Percentiles rank a stretch among this genome's conserved stretches.
phyloP scores from a whole-genome alignment of 2,113 vertebrate genomes.

The Muntiacus reevesi region DNA sequence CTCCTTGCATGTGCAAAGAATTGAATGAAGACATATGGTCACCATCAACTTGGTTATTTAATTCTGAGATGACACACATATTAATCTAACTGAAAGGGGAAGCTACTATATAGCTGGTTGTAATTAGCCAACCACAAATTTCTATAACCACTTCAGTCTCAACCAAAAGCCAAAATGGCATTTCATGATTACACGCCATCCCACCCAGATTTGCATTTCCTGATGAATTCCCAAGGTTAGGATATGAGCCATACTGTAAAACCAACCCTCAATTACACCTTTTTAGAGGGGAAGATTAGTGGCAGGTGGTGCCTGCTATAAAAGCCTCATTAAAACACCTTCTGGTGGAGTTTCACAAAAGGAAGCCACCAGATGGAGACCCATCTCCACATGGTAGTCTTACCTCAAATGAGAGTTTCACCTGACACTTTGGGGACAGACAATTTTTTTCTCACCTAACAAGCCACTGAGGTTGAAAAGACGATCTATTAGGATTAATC shows the following conservation, averaged over 20 bases:
- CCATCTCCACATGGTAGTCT: constrained; percentile 82
- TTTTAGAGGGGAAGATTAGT: constrained; percentile 83
- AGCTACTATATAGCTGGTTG: constrained; percentile 80
- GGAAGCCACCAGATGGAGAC: constrained; percentile 84
- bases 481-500: constrained; percentile 85
- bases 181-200: constrained; percentile 79
- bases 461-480: constrained; percentile 81
- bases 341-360: constrained; percentile 85
- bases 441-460: constrained; percentile 78
- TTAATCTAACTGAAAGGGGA: constrained; percentile 80
- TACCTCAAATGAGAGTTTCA: constrained; percentile 83
- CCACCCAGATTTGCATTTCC: constrained; percentile 78
- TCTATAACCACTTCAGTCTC: constrained; percentile 76
- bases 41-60: constrained; percentile 81
- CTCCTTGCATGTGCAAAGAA: constrained; percentile 62
- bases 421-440: constrained; percentile 80
- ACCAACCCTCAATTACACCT: constrained; percentile 82
- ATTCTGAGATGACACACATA: constrained; percentile 81
- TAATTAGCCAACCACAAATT: constrained; percentile 82
- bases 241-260: constrained; percentile 80
- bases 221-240: constrained; percentile 83
- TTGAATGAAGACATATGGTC: constrained; percentile 81
- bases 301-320: constrained; percentile 84
- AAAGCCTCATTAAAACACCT: constrained; percentile 88
- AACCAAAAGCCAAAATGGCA: constrained; percentile 79